Evolutionary conservation across 2,888 invertebrate genomes (phyloP).

Genomic region (Caenorhabditis afra): DNA sequence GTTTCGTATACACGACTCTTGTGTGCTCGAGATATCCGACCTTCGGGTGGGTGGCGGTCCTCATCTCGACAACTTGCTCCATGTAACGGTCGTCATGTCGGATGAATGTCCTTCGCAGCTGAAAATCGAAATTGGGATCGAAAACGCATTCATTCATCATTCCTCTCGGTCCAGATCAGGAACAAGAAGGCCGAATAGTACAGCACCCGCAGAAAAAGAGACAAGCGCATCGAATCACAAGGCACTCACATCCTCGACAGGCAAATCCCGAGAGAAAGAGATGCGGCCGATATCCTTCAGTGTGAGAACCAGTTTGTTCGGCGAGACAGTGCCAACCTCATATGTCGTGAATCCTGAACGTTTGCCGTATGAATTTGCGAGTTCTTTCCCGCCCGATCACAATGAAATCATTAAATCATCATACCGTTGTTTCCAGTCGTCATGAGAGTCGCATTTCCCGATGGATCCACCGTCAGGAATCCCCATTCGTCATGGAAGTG

Average conservation of each 20-base stretch:
- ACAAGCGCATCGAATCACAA: neutral
- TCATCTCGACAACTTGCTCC: slow-evolving; percentile 80
- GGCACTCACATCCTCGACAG: slow-evolving; percentile 80
- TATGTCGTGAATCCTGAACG: slow-evolving; percentile 80
- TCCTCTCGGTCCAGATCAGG: no score
- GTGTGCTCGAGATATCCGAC: slow-evolving; percentile 80
- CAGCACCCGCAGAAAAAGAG: no score
- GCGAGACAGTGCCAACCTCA: slow-evolving; percentile 78
- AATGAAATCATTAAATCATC: slow-evolving; percentile 1
- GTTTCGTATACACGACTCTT: slow-evolving; percentile 79
- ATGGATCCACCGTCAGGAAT: slow-evolving; percentile 79
- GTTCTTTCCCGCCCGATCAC: no score
- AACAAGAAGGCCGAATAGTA: neutral
- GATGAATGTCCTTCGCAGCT: slow-evolving; percentile 80
- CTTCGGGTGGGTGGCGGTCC: slow-evolving; percentile 80
- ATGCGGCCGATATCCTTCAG: slow-evolving; percentile 81
- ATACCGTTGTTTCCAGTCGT: slow-evolving; percentile 80
- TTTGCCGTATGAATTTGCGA: slow-evolving; percentile 16
- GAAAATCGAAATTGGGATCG: slow-evolving; percentile 61
- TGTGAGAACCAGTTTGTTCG: slow-evolving; percentile 78
- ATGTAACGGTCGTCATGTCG: slow-evolving; percentile 80
- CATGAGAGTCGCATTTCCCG: slow-evolving; percentile 80
- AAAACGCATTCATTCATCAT: neutral
- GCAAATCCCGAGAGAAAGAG: slow-evolving; percentile 80
- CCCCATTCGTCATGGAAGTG: slow-evolving; percentile 81